phyloP scores from a whole-genome alignment of 2,888 invertebrate genomes.

The Chrysolina oricalcia region DNA sequence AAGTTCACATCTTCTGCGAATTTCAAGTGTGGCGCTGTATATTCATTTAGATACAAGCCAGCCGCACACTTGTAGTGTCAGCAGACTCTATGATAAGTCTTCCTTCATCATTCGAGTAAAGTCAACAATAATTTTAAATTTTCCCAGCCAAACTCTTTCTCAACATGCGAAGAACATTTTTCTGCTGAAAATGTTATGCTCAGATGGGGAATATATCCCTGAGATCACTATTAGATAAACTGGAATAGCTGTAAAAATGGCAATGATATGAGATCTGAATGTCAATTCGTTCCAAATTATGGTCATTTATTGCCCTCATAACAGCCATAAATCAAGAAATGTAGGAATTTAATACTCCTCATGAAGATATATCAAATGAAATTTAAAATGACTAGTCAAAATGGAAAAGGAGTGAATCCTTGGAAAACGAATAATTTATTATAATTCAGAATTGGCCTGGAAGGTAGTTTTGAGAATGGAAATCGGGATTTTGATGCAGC shows the following conservation, averaged over 20 bases:
- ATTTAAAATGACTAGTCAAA: slow-evolving; percentile 2
- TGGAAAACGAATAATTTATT: too few species aligned
- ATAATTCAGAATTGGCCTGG: too few species aligned
- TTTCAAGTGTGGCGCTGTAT: too few species aligned
- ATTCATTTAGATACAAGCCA: too few species aligned
- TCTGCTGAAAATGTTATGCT: neutral
- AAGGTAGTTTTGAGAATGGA: too few species aligned
- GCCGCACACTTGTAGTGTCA: too few species aligned
- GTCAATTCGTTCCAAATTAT: neutral
- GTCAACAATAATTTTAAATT: too few species aligned
- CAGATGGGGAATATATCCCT: neutral
- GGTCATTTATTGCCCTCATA: neutral
- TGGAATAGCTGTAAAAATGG: neutral
- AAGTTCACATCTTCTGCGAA: too few species aligned
- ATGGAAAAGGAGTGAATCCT: neutral
- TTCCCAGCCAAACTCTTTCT: too few species aligned
- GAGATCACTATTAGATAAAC: neutral
- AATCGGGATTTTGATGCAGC: too few species aligned
- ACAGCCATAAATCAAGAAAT: neutral
- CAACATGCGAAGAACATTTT: neutral
- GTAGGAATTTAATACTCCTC: neutral
- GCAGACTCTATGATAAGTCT: too few species aligned
- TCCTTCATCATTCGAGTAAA: too few species aligned
- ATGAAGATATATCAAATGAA: neutral
- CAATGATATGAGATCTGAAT: neutral